Conservation (phyloP, 2,888 invertebrate genomes). For the Aporophyla nigra region DNA sequence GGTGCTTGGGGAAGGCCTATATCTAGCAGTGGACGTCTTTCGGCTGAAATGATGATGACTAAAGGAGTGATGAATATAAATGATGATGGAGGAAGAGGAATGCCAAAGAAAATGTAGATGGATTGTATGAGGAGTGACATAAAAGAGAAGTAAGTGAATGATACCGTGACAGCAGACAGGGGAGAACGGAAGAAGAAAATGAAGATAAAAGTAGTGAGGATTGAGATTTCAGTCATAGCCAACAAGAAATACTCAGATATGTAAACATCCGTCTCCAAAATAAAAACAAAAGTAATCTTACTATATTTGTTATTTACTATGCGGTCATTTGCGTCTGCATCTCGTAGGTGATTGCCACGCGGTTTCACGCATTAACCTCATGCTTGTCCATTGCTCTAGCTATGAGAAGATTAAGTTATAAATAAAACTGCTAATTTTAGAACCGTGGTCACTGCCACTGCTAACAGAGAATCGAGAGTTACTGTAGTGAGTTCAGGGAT, state of each 20-base stretch:
- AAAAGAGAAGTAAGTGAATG: not conserved
- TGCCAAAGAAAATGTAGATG: not conserved
- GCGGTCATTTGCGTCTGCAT: conserved; percentile 21
- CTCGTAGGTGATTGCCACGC: conserved; percentile 13
- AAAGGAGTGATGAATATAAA: not conserved
- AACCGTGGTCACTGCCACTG: conserved; percentile 45
- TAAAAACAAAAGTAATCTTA: conserved; percentile 12
- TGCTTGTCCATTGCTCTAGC: conserved; percentile 43
- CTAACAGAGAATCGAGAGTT: conserved; percentile 2
- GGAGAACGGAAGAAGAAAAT: not conserved
- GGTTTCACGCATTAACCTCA: conserved; percentile 35
- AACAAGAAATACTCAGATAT: conserved; percentile 4
- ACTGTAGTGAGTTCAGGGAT: conserved; percentile 2
- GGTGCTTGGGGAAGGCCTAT: no score
- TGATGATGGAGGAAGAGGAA: not conserved
- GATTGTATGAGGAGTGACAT: not conserved
- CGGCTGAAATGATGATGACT: no score
- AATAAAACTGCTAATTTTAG: conserved; percentile 49
- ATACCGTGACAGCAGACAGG: not conserved
- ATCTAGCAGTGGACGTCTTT: no score
- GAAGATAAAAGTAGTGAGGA: not conserved
- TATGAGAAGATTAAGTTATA: conserved; percentile 37
- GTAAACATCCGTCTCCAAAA: not conserved
- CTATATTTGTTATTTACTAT: conserved; percentile 14
- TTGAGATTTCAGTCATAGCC: not conserved